Conservation (phyloP, 2,113 vertebrate genomes). For the Solenodon paradoxus region DNA sequence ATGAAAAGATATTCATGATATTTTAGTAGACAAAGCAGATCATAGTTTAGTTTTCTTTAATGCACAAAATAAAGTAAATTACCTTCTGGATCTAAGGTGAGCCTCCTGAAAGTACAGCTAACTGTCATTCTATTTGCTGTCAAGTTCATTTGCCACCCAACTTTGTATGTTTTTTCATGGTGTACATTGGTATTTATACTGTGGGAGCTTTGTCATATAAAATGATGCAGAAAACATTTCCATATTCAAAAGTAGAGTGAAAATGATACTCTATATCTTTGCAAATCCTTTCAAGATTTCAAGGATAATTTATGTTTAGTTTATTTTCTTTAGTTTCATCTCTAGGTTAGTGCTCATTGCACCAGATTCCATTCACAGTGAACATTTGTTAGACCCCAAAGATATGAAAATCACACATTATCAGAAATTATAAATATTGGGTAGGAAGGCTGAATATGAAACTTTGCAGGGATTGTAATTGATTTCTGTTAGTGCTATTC, state of each 20-base stretch:
- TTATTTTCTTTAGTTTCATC: background rate
- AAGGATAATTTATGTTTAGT: background rate
- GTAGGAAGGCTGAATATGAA: background rate
- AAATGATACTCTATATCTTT: background rate
- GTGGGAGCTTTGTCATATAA: background rate
- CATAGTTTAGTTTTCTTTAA: background rate
- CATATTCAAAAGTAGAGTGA: background rate
- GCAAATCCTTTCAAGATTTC: background rate
- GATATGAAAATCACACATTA: background rate
- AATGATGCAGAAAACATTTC: background rate
- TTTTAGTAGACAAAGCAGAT: background rate
- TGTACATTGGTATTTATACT: background rate
- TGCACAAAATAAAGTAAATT: background rate
- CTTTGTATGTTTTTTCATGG: background rate
- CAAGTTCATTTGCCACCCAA: background rate
- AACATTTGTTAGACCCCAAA: slow-evolving; percentile 2
- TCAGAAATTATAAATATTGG: background rate
- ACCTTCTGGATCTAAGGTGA: background rate
- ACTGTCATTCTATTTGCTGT: background rate
- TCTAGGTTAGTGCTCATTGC: background rate
- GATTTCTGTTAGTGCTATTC: background rate
- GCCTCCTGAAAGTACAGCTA: background rate
- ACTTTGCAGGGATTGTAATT: background rate
- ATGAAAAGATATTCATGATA: background rate
- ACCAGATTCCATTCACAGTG: background rate